Conservation (phyloP, 1,140 invertebrate species). For the Parasteatoda tepidariorum region DNA sequence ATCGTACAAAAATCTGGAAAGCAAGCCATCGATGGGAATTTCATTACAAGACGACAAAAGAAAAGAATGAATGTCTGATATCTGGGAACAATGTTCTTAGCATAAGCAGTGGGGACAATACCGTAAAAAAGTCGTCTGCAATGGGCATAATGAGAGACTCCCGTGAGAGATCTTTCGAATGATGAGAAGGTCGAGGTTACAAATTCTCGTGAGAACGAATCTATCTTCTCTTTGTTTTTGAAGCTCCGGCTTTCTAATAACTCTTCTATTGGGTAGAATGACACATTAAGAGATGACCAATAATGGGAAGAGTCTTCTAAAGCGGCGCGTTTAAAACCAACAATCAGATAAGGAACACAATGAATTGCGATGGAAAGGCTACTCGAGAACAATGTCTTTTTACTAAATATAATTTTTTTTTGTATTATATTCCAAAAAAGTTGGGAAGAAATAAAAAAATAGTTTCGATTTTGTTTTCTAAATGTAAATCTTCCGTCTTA, state of each 20-base stretch:
- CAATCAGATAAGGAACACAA: neutral
- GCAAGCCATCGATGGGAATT: neutral
- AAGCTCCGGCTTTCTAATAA: conserved; percentile 30
- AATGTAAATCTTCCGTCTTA: too few species aligned
- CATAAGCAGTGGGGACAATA: conserved; percentile 48
- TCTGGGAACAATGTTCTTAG: conserved; percentile 52
- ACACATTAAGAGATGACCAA: conserved; percentile 30
- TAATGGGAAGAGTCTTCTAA: neutral
- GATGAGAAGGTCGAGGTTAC: conserved; percentile 54
- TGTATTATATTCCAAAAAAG: too few species aligned
- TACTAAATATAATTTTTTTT: too few species aligned
- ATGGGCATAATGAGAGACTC: conserved; percentile 33
- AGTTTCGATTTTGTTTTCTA: too few species aligned
- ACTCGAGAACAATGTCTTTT: neutral
- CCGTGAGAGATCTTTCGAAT: conserved; percentile 32
- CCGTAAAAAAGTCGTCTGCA: conserved; percentile 50
- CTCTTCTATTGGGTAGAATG: conserved; percentile 25
- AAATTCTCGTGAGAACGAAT: conserved; percentile 51
- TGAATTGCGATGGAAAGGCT: too few species aligned
- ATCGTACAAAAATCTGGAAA: neutral
- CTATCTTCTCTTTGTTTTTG: conserved; percentile 42
- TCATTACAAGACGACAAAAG: neutral
- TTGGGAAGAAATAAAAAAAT: too few species aligned
- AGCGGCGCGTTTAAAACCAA: neutral
- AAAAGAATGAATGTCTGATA: neutral